Conservation (phyloP, 2,797 vertebrate genomes). For the Onychomys leucogaster region DNA sequence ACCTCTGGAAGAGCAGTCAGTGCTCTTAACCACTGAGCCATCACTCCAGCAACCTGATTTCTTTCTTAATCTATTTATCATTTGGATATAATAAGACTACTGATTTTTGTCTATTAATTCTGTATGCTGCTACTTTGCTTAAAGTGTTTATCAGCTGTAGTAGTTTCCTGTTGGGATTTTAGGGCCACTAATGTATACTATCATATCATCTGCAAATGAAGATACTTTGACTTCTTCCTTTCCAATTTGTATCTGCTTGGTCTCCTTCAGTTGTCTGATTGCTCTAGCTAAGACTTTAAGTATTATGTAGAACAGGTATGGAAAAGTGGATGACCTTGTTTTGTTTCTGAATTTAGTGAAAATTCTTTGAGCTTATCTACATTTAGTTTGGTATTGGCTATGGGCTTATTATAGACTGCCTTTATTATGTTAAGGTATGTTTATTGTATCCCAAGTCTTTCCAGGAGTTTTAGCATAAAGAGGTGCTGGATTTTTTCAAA, state of each 20-base stretch:
- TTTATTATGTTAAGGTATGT: background rate
- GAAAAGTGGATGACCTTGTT: background rate
- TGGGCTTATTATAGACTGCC: background rate
- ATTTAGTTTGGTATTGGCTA: background rate
- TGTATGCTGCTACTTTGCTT: background rate
- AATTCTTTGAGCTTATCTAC: background rate
- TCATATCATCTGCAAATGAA: background rate
- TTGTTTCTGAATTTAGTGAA: background rate
- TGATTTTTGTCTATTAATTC: background rate
- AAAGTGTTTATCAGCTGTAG: background rate
- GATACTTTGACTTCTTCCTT: background rate
- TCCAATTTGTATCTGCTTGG: background rate
- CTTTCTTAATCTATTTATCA: background rate
- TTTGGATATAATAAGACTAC: background rate
- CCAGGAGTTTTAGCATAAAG: background rate
- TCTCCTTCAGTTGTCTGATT: background rate
- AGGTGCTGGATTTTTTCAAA: background rate
- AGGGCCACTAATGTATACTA: background rate
- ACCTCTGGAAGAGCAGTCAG: too few species aligned
- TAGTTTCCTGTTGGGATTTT: background rate
- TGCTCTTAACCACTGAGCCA: too few species aligned
- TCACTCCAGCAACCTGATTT: background rate
- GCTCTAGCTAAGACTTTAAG: background rate
- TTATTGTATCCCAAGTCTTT: background rate
- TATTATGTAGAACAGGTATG: background rate